Conservation (phyloP, 2,113 vertebrate species). For the Sisor rabdophorus region DNA sequence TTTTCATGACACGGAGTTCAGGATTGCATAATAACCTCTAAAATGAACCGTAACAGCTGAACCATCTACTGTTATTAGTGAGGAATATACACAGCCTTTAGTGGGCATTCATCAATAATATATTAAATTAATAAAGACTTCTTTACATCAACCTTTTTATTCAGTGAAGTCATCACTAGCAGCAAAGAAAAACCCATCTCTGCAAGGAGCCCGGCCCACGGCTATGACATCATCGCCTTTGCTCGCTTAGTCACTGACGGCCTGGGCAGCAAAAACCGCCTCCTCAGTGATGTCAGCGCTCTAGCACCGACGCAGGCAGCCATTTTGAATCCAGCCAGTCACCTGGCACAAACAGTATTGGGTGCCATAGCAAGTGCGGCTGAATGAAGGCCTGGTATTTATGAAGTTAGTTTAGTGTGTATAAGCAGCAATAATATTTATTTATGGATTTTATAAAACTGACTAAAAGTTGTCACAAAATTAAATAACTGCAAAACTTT, state of each 20-base stretch:
- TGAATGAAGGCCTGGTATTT: slow-evolving; percentile 13
- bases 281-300: slow-evolving; percentile 49
- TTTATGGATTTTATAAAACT: background rate
- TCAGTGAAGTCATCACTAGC: slow-evolving; percentile 55
- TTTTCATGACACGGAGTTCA: background rate
- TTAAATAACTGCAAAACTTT: background rate
- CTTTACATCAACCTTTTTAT: slow-evolving; percentile 40
- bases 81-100: slow-evolving; percentile 19
- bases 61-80: slow-evolving; percentile 13
- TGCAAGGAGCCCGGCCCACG: slow-evolving; percentile 61
- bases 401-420: background rate
- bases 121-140: slow-evolving; percentile 32
- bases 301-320: slow-evolving; percentile 49
- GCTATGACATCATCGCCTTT: slow-evolving; percentile 69
- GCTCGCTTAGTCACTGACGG: slow-evolving; percentile 69
- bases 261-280: slow-evolving; percentile 52
- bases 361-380: slow-evolving; percentile 24
- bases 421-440: background rate
- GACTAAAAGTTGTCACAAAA: background rate
- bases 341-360: slow-evolving; percentile 48
- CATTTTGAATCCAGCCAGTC: slow-evolving; percentile 55
- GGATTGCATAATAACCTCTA: background rate
- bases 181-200: slow-evolving; percentile 47
- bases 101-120: slow-evolving; percentile 45
- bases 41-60: slow-evolving; percentile 19